A percentile compares a stretch with the other conserved stretches of the same genome.
Conservation (phyloP, 2,797 vertebrate genomes). For the Picus viridis region DNA sequence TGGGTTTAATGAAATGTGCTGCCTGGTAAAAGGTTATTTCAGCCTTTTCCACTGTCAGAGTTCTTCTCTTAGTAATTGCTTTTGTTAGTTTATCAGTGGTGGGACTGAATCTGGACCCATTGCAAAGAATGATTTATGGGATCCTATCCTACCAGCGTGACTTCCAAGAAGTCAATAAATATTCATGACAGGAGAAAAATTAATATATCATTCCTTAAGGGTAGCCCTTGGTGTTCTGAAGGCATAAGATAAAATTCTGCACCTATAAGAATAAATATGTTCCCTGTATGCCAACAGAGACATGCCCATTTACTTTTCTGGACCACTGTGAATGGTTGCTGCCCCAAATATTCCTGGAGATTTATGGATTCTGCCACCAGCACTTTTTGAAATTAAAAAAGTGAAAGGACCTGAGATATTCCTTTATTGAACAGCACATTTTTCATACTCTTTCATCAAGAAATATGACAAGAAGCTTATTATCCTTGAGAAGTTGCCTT, state of each 20-base stretch:
- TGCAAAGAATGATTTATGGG: slow-evolving; percentile 36
- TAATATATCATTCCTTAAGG: slow-evolving; percentile 36
- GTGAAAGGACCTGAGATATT: neutral
- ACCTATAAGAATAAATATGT: slow-evolving; percentile 19
- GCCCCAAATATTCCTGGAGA: neutral
- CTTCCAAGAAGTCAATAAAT: slow-evolving; percentile 25
- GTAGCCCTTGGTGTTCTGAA: neutral
- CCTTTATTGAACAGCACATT: slow-evolving; percentile 14
- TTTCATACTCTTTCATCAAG: slow-evolving; percentile 35
- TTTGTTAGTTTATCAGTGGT: neutral
- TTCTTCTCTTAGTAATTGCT: neutral
- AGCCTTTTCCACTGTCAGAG: neutral
- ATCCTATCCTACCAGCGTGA: neutral
- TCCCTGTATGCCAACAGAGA: neutral
- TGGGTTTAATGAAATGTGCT: neutral
- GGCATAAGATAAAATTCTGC: neutral
- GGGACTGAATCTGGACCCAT: neutral
- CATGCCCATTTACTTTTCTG: neutral
- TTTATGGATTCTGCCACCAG: slow-evolving; percentile 44
- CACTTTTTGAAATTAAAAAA: slow-evolving; percentile 54
- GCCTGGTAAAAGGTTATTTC: neutral
- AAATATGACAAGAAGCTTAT: slow-evolving; percentile 32
- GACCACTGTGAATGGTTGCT: neutral
- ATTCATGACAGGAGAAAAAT: slow-evolving; percentile 55
- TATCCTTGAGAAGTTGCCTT: slow-evolving; percentile 47